A percentile compares a stretch with the other conserved stretches of the same genome.
Conservation (phyloP, 1,140 invertebrate genomes). For the Pseudomyrmex concolor region DNA sequence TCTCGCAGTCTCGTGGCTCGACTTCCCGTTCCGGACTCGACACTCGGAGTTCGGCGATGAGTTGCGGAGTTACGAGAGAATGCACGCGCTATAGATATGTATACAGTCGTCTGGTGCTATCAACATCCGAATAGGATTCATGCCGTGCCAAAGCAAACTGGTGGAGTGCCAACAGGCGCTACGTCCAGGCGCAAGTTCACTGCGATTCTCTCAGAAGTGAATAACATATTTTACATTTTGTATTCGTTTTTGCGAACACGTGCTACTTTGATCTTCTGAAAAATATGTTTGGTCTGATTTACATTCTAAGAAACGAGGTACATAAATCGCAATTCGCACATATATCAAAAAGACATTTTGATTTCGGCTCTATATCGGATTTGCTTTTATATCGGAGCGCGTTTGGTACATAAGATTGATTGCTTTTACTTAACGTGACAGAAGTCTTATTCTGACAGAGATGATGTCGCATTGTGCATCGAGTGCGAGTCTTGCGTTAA, state of each 20-base stretch:
- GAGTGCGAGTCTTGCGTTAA: too few species aligned
- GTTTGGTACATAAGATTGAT: too few species aligned
- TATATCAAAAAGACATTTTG: neutral
- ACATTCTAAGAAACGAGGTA: neutral
- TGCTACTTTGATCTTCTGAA: too few species aligned
- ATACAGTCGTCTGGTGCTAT: conserved; percentile 19
- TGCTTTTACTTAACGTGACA: too few species aligned
- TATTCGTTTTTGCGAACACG: neutral
- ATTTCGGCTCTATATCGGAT: too few species aligned
- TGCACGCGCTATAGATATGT: too few species aligned
- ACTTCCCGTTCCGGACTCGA: neutral
- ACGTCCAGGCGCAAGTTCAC: neutral
- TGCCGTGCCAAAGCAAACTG: neutral
- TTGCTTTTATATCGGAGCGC: too few species aligned
- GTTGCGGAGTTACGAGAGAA: neutral
- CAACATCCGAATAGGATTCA: neutral
- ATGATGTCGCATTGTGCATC: neutral
- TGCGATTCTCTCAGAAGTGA: neutral
- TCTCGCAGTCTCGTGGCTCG: neutral
- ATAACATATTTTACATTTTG: neutral
- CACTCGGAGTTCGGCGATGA: conserved; percentile 34
- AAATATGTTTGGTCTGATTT: neutral
- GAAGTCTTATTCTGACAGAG: neutral
- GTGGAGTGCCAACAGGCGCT: neutral
- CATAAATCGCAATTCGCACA: neutral